Conservation (phyloP, 1,140 invertebrate species). For the Plutomurus gul region DNA sequence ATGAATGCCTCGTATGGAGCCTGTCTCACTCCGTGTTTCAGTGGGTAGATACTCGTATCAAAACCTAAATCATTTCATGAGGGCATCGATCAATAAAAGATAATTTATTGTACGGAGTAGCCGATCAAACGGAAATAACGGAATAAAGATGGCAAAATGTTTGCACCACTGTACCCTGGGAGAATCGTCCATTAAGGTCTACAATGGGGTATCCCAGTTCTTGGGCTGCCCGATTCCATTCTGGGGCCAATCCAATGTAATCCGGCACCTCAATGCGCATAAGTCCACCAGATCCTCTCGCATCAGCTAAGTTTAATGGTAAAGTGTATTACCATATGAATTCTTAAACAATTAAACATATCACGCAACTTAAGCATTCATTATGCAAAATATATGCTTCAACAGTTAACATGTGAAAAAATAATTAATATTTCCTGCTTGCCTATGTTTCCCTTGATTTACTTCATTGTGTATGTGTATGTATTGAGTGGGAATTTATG, state of each 20-base stretch:
- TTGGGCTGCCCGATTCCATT: not conserved
- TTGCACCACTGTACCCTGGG: conserved; percentile 33
- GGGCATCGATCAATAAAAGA: not conserved
- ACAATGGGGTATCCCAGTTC: conserved; percentile 23
- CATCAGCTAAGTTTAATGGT: not conserved
- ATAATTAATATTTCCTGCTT: too few relatives aligned
- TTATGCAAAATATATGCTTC: too few relatives aligned
- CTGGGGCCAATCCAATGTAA: conserved; percentile 17
- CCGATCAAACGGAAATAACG: not conserved
- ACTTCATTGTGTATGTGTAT: too few relatives aligned
- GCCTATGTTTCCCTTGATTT: too few relatives aligned
- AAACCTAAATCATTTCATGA: not conserved
- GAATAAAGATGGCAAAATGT: not conserved
- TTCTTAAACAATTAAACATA: not conserved
- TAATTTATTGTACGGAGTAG: not conserved
- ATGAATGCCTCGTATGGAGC: conserved; percentile 31
- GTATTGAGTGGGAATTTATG: too few relatives aligned
- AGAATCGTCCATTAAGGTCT: conserved; percentile 36
- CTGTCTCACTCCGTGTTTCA: conserved; percentile 3
- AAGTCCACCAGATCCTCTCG: not conserved
- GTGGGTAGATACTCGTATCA: not conserved
- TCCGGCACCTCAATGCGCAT: conserved; percentile 16
- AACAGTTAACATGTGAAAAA: too few relatives aligned
- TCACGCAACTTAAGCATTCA: too few relatives aligned
- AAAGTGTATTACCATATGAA: too few relatives aligned